phyloP scores from a whole-genome alignment of 1,140 invertebrate species.

The Diorhabda carinulata region DNA sequence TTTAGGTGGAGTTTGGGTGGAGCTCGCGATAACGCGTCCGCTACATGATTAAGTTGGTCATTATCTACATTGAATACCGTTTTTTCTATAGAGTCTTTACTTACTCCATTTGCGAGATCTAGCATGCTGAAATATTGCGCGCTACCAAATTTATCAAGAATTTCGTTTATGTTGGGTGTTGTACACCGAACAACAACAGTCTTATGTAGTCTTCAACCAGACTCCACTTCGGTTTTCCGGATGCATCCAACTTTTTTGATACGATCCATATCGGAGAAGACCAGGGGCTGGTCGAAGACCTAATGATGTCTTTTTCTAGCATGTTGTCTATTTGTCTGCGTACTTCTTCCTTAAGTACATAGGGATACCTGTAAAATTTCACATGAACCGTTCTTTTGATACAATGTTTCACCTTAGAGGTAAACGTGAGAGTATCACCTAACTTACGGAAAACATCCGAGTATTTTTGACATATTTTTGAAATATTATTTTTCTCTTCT shows the following conservation, averaged over 20 bases:
- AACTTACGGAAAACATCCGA: slow-evolving; percentile 27
- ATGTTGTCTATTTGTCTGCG: slow-evolving; percentile 37
- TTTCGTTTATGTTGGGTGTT: too few relatives aligned
- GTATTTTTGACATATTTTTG: slow-evolving; percentile 29
- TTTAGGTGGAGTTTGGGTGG: slow-evolving; percentile 14
- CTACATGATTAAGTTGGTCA: slow-evolving; percentile 18
- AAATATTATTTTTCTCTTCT: slow-evolving; percentile 26
- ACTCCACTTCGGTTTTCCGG: too few relatives aligned
- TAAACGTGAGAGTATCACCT: slow-evolving; percentile 26
- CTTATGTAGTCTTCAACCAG: too few relatives aligned
- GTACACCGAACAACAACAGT: too few relatives aligned
- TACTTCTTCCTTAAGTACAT: slow-evolving; percentile 40
- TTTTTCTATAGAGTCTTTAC: background rate
- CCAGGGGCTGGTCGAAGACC: slow-evolving; percentile 44
- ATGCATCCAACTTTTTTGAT: background rate
- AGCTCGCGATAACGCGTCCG: slow-evolving; percentile 34
- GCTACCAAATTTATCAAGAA: too few relatives aligned
- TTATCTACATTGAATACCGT: slow-evolving; percentile 8
- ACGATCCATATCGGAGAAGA: background rate
- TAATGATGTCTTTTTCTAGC: slow-evolving; percentile 35
- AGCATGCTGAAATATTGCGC: too few relatives aligned
- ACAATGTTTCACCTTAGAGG: slow-evolving; percentile 30
- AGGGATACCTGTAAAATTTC: slow-evolving; percentile 30
- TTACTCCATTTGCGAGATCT: too few relatives aligned
- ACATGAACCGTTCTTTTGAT: slow-evolving; percentile 31